phyloP scores from a whole-genome alignment of 1,140 invertebrate species.

The Lethrus apterus region DNA sequence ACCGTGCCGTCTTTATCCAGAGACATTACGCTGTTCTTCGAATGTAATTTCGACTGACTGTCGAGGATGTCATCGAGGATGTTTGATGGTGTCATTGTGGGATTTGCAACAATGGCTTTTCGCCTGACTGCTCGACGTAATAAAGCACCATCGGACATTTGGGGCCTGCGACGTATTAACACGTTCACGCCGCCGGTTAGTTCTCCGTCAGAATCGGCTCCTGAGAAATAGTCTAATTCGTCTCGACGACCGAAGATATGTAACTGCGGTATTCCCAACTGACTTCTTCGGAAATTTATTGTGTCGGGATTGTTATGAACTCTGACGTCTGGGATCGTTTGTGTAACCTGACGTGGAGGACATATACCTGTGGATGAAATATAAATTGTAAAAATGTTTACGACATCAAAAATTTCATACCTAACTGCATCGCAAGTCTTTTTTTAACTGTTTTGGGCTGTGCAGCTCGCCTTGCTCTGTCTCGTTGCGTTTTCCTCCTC shows the following conservation, averaged over 20 bases:
- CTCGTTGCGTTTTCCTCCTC: conserved; percentile 20
- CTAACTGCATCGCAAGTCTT: conserved; percentile 41
- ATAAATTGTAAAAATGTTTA: too few species aligned
- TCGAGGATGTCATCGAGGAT: conserved; percentile 67
- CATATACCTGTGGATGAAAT: too few species aligned
- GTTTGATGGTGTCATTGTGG: conserved; percentile 42
- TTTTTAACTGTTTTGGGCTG: conserved; percentile 38
- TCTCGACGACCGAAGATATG: conserved; percentile 54
- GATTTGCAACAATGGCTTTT: conserved; percentile 43
- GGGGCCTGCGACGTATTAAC: conserved; percentile 42
- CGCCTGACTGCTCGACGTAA: conserved; percentile 43
- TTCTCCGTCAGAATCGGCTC: conserved; percentile 45
- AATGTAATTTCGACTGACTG: conserved; percentile 66
- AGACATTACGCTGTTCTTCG: conserved; percentile 53
- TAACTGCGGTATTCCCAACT: conserved; percentile 39
- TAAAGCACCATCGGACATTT: conserved; percentile 36
- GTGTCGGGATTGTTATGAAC: too few species aligned
- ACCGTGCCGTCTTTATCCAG: conserved; percentile 55
- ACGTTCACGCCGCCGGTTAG: conserved; percentile 30
- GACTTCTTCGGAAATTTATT: conserved; percentile 14
- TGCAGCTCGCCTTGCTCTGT: background rate
- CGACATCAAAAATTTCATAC: too few species aligned
- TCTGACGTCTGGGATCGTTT: too few species aligned
- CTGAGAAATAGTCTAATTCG: conserved; percentile 58
- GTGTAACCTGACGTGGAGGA: too few species aligned